Base-by-base conservation (phyloP, 2,113 vertebrate genomes). In the Otocyon megalotis region DNA sequence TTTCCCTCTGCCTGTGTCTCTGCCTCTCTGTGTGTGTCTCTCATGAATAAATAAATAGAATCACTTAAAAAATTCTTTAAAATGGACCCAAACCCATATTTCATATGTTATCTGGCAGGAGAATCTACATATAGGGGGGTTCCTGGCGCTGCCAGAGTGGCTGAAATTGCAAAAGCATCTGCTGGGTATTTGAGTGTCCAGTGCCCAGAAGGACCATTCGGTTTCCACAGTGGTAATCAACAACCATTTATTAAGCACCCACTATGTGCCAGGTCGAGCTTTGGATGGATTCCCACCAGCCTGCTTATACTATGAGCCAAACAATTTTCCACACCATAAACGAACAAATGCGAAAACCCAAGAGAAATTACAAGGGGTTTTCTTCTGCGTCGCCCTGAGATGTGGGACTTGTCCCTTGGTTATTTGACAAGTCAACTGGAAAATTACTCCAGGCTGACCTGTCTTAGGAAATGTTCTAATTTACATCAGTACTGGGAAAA, bases 381-480 rank as follows among this genome's bases (percentile, higher is more conserved):
- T 94, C 81, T 32, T 91, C 56, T 72, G 93, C 83, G 87, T 19
- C 65, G 28, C 88, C 26, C 16, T 77, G 67, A 90, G 74, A 90
- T 53, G 48, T 87, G 86, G 83, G 83, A 97, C 83, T 81, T 65
- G 92, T 97, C 54, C 58, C 63, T 74, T 96, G 79, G 83, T 94
- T 97, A 90, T 92, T 85, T 17, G 86, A 80, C 53, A 94, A 97
- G 74, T 92, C 87, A 65, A 24, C 53, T 96, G 93, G 97, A 97
- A 97, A 98, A 97, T 96, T 95, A 96, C 90, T 95, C n/a, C 24
- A 50, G 89, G 56, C 72, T 96, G 94, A 97, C 93, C 79, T 89
- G 62, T 95, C 79, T 96, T 83, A 60, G 74, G 80, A 97, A 96
- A 92, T 76, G n/a, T 87, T 94, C 96, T 97, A 76, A 97, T 97